Base-by-base conservation (phyloP, 2,113 vertebrate species). In the Mustelus asterias region DNA sequence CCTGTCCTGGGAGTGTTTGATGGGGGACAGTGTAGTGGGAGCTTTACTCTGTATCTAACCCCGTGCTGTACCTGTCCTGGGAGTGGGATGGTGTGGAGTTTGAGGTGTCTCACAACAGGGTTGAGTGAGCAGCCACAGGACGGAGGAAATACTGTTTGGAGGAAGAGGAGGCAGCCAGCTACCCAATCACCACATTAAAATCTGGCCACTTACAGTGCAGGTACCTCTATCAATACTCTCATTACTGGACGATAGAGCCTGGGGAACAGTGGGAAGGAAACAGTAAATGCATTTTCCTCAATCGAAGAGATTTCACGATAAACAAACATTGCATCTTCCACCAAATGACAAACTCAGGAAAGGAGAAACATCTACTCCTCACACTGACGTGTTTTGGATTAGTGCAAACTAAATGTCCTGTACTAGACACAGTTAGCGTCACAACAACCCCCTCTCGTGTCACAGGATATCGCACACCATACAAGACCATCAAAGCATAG, bases 221-320 rank as follows among this genome's bases (percentile, higher is more conserved):
- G 97, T 96, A 96, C 98, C 97, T 96, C 98, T 97, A 97, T 98
- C 98, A 97, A 99, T 97, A 98, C 98, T 98, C 97, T 99, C 98
- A 96, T 97, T 97, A 97, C 98, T 98, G 97, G 98, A 99, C 97
- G 98, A 98, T 97, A 98, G 97, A 96, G 98, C 98, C 99, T 99
- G 97, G 97, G 98, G 98, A 98, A 98, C 65, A 97, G 96, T 60
- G 54, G 65, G 83, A 60, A 60, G 96, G 58, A 96, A 96, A 97
- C 24, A 26, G 58, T 89, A 14, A 20, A 48, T 26, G 22, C 16
- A 48, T 48, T 54, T 54, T 26, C 29, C 1, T 48, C 2, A 2
- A 26, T 7, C 1, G 1, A 88, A 44, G 26, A 54, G 22, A 88
- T 26, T 20, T 54, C 18, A 24, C 18, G 44, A 9, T 22, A 54